Evolutionary conservation across 2,113 vertebrate species (phyloP).

Genomic region (Suricata suricatta): DNA sequence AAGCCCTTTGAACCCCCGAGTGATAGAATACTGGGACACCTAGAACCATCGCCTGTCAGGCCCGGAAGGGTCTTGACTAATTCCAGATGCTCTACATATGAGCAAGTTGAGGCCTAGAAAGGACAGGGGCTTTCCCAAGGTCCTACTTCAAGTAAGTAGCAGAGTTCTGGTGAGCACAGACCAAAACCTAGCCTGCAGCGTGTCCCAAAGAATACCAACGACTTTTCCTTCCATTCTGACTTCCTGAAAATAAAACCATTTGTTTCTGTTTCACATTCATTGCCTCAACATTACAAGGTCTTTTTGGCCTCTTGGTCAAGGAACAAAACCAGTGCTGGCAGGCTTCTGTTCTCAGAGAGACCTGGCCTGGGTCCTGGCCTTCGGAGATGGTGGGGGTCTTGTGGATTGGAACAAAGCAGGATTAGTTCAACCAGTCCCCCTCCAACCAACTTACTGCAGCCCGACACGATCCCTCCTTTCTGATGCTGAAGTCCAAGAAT

Average conservation of each 20-base stretch:
- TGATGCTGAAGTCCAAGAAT: neutral
- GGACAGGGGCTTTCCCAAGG: slow-evolving; percentile 51
- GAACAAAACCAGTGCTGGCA: neutral
- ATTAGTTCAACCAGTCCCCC: too few species aligned
- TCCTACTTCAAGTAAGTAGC: neutral
- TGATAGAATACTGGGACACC: neutral
- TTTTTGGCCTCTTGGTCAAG: neutral
- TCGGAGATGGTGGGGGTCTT: neutral
- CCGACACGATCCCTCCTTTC: neutral
- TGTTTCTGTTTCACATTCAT: slow-evolving; percentile 14
- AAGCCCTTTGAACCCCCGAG: neutral
- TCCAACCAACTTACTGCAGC: neutral
- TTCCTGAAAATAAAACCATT: neutral
- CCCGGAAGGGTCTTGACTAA: neutral
- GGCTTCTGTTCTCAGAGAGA: neutral
- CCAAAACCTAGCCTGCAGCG: neutral
- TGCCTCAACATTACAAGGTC: neutral
- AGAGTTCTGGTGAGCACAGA: neutral
- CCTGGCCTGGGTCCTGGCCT: neutral
- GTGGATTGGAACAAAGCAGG: too few species aligned
- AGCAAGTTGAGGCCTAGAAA: slow-evolving; percentile 6
- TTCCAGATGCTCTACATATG: neutral
- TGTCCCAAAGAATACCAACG: neutral
- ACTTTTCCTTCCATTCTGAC: neutral
- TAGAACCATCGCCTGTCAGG: neutral